Evolutionary conservation across 1,140 invertebrate species (phyloP), one percentile per base, ranked within the genome.

Genomic region (Drosophila ohnishii): DNA sequence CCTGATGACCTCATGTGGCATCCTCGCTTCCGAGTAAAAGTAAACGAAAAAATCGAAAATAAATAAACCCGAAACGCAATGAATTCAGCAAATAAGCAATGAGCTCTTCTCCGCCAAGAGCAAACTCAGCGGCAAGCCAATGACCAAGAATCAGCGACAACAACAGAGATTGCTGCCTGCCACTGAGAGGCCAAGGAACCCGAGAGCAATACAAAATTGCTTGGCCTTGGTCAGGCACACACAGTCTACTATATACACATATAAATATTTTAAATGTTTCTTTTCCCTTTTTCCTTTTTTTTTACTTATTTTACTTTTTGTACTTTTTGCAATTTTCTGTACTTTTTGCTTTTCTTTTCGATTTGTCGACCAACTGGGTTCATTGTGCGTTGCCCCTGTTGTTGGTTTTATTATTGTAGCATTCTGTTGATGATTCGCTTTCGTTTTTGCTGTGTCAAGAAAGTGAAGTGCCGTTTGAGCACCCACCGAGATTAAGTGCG

Each of bases 251-350:
- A 55, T 55, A 47, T 86, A 75, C 69, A 65, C 53, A 77, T 77
- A 84, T 78, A 85, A 87, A 86, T 86, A 86, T 86, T 86, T 87
- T 87, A 86, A 86, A 86, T 87, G 75, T 87, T 86, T 72, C 66
- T 71, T 77, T 81, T 79, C 42, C 59, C 73, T 53, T 73, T 77
- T 78, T 19, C 30, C 50, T 64, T 50, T 64, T 35, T 76, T 78
- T 56, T 32, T 50, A 45, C 59, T 37, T 70, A 37, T 28, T 72
- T 55, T 13, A 51, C 40, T 35, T 40, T 40, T 32, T 40, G n/a
- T 25, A 37, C 42, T 28, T 62, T 42, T 28, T 72, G 58, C 14
- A 53, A 25, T 16, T 42, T 35, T 28, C 25, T 45, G 19, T 51
- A 32, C 9, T 19, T 48, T 63, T 56, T 28, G 45, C 40, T 56